Base-by-base conservation (phyloP, 2,113 vertebrate genomes). In the Turdus rufiventris region DNA sequence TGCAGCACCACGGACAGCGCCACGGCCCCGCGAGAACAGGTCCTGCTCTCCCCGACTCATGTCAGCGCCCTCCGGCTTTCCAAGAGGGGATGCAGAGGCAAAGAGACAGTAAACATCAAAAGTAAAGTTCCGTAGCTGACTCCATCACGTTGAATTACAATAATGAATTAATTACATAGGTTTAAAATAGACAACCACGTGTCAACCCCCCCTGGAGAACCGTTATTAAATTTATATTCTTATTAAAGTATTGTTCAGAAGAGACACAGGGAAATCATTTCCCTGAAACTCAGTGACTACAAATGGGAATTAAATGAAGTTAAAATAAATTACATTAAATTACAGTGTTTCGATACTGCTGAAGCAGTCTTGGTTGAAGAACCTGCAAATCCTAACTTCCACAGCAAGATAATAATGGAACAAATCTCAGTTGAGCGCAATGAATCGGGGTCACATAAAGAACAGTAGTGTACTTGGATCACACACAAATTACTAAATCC, bases 11-110 rank as follows among this genome's bases (percentile, higher is more conserved):
- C 0, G 29, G 70, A 92, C 45, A 89, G 78, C 5, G 14, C 25
- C 70, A 34, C 0, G 1, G 40, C 9, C 20, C 7, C 4, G 11
- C 6, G 0, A 24, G 16, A 45, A 4, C 24, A 0, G 8, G 8
- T 18, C 28, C 43, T 11, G 23, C 56, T 36, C 34, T 18, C 9
- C 15, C 33, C 6, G 1, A 8, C 10, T 31, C n/a, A 1, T 9
- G 6, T 38, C 5, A 17, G 21, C 0, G 1, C 31, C 13, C 24
- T 31, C 18, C 9, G 25, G 33, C 17, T n/a, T 34, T 40, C n/a
- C 5, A 4, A 48, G 36, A 42, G 4, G 5, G 1, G 33, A 61
- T 28, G 10, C 5, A 31, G 42, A 23, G 25, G 20, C 29, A 63
- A 57, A 63, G 38, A 0, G 2, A 34, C 0, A 2, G 36, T 4